Evolutionary conservation across 2,113 vertebrate species (phyloP).

Genomic region (Trinectes maculatus): DNA sequence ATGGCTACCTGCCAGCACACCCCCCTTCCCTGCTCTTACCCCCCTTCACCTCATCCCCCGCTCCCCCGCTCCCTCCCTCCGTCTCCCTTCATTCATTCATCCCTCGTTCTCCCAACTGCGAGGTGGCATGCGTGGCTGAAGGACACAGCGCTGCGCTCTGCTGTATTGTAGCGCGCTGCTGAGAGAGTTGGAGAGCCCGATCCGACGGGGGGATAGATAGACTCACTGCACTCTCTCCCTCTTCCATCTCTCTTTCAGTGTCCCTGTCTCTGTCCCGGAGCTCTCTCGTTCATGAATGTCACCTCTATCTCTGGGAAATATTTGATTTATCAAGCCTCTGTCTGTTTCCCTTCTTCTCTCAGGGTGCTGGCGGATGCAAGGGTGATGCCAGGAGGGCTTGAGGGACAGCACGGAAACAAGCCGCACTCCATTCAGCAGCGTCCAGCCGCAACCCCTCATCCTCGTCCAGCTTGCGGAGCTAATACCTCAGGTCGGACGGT

Average conservation of each 20-base stretch:
- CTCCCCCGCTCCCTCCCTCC: conserved; percentile 1
- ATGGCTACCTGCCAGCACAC: conserved; percentile 51
- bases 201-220: conserved; percentile 51
- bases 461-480: conserved; percentile 50
- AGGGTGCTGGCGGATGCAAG: conserved; percentile 61
- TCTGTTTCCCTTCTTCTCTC: conserved; percentile 42
- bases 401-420: conserved; percentile 53
- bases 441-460: conserved; percentile 36
- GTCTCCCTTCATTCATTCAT: conserved; percentile 69
- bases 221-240: conserved; percentile 56
- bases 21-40: background rate
- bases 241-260: conserved; percentile 31
- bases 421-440: conserved; percentile 32
- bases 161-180: conserved; percentile 52
- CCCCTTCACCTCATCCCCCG: conserved; percentile 21
- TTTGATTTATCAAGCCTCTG: conserved; percentile 70
- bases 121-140: conserved; percentile 74
- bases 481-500: conserved; percentile 67
- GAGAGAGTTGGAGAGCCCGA: conserved; percentile 67
- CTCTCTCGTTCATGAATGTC: conserved; percentile 80
- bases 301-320: conserved; percentile 77
- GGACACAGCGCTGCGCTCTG: conserved; percentile 74
- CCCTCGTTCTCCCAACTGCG: conserved; percentile 64
- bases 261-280: conserved; percentile 40
- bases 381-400: conserved; percentile 68